Evolutionary conservation across 2,888 invertebrate genomes (phyloP), one percentile per base, ranked within the genome.

Genomic region (Pollenia amentaria): DNA sequence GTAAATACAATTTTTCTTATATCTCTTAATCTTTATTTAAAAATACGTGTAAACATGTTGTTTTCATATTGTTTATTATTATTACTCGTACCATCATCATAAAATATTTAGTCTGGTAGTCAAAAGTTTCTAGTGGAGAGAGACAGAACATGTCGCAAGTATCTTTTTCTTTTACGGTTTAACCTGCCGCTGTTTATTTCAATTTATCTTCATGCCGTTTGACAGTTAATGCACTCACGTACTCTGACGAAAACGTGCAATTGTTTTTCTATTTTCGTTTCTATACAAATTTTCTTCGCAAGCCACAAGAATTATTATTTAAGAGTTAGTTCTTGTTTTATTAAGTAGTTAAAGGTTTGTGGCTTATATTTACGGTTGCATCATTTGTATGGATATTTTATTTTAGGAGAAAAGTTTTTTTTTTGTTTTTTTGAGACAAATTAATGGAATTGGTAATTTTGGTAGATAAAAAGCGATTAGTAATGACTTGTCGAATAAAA

Each of bases 151-250:
- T 29, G 16, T 14, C 29, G 29, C 53, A 55, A 21, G 44, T 55
- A 67, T 46, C 1, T 21, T 11, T 44, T 18, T 44, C 16, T 44
- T 51, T 44, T 62, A 46, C 42, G 1, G 42, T 64, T 80, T 64
- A 57, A 69, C 53, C 29, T 80, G 38, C 18, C n/a, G 21, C 16
- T 76, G 9, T 78, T 67, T 78, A 57, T 84, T 84, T 87, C 72
- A 80, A 87, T 87, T 84, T 84, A 69, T 84, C 62, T 77, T 76
- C 42, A 67, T 72, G 46, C 57, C 12, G 64, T 72, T 67, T 87
- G 84, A 80, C 72, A 87, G 70, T 80, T 84, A 87, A 87, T 84
- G 87, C 84, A 73, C 76, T 77, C 80, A 84, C 83, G 83, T 87
- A 60, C 64, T 60, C 46, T 8, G 62, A n/a, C 51, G 16, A 79